These are phyloP conservation scores for Harpegnathos saltator DNA, from an alignment of 1,140 invertebrate genomes.

Conservation along the genomic window DNA sequence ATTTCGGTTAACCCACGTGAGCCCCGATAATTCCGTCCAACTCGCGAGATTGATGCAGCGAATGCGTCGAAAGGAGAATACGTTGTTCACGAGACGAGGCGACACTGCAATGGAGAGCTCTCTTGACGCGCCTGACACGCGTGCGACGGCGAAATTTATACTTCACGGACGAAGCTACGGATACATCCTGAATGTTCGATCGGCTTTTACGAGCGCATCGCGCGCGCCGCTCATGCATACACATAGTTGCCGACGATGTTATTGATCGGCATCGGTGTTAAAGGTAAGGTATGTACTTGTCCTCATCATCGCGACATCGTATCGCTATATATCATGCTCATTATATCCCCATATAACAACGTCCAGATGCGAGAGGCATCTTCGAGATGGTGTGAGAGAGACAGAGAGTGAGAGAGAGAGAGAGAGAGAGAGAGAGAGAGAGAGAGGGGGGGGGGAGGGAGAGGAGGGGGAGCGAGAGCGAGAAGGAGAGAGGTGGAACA, in stretches of 20 bases:
- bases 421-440: not conserved
- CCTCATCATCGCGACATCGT: constrained; percentile 4
- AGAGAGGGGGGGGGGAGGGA: no score
- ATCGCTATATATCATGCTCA: constrained; percentile 26
- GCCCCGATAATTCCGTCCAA: no score
- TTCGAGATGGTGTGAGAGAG: not conserved
- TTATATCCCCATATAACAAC: constrained; percentile 55
- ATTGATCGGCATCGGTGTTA: not conserved
- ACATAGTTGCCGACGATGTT: not conserved
- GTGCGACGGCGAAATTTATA: constrained; percentile 25
- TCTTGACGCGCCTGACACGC: constrained; percentile 35
- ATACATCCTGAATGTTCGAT: constrained; percentile 61
- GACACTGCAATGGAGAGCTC: no score
- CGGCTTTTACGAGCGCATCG: constrained; percentile 36
- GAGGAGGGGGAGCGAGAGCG: no score
- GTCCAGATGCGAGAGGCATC: not conserved
- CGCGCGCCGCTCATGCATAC: not conserved
- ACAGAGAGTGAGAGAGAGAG: no score
- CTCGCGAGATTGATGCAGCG: no score
- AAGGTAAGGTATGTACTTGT: not conserved
- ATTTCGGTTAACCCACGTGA: no score
- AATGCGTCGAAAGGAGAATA: no score
- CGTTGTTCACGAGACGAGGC: no score
- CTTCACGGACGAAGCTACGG: constrained; percentile 27
- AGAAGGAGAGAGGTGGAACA: constrained; percentile 11